Evolutionary conservation across 1,140 invertebrate genomes (phyloP).

Genomic region (Armadillidium nasatum): DNA sequence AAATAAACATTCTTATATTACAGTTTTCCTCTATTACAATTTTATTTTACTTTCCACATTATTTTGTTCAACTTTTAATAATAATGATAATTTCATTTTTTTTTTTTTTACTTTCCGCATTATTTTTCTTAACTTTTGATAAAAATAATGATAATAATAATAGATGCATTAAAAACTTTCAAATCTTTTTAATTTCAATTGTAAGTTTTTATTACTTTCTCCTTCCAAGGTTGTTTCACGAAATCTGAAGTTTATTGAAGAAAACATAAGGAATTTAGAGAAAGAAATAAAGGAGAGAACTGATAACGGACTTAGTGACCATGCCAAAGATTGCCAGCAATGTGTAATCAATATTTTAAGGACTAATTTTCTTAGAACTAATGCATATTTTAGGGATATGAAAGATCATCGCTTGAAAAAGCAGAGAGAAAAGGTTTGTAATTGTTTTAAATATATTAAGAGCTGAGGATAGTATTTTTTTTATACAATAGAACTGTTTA

Average conservation of each 20-base stretch:
- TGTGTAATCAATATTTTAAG: constrained; percentile 2
- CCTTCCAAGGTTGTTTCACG: neutral
- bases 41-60: too few relatives aligned
- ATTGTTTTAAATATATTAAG: neutral
- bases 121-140: too few relatives aligned
- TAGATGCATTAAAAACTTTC: too few relatives aligned
- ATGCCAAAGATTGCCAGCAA: constrained; percentile 1
- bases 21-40: too few relatives aligned
- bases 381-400: neutral
- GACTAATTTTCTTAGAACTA: neutral
- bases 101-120: too few relatives aligned
- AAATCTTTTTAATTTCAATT: neutral
- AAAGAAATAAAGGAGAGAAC: neutral
- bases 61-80: too few relatives aligned
- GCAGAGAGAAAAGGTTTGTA: constrained; percentile 1
- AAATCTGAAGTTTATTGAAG: constrained; percentile 13
- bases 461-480: neutral
- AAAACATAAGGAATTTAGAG: neutral
- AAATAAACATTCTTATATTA: too few relatives aligned
- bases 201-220: neutral
- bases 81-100: too few relatives aligned
- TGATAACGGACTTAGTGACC: neutral
- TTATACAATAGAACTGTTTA: neutral
- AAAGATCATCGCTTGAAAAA: neutral
- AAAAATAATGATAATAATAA: too few relatives aligned